A percentile compares a stretch with the other conserved stretches of the same genome.
These are phyloP conservation scores for Prenolepis imparis DNA, from an alignment of 2,888 invertebrate species.

Conservation along the genomic window DNA sequence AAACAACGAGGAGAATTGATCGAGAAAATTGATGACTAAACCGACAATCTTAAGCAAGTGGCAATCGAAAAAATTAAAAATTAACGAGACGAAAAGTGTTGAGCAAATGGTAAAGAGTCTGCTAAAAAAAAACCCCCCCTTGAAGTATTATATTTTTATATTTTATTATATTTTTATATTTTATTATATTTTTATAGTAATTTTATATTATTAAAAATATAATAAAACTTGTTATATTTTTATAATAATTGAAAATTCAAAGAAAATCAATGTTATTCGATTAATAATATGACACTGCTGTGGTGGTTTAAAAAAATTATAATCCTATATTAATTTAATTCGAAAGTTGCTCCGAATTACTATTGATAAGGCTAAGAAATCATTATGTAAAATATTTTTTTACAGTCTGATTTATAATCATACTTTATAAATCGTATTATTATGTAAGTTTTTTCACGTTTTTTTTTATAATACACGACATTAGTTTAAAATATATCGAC, in stretches of 20 bases:
- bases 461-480: background rate
- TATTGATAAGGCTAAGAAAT: background rate
- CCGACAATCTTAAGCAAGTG: slow-evolving; percentile 54
- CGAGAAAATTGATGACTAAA: slow-evolving; percentile 43
- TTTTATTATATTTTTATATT: too few species aligned
- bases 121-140: background rate
- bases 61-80: slow-evolving; percentile 23
- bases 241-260: background rate
- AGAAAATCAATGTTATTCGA: slow-evolving; percentile 4
- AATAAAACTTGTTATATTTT: background rate
- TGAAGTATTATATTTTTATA: background rate
- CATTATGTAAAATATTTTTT: background rate
- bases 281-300: background rate
- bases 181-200: too few species aligned
- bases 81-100: background rate
- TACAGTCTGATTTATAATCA: background rate
- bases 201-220: too few species aligned
- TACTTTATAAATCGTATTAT: background rate
- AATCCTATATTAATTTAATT: background rate
- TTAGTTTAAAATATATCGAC: background rate
- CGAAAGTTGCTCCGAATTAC: background rate
- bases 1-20: slow-evolving; percentile 2
- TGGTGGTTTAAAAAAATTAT: background rate
- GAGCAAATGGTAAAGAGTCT: slow-evolving; percentile 15
- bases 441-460: background rate